phyloP scores from a whole-genome alignment of 2,113 vertebrate genomes.

The rat (Rattus norvegicus) region DNA sequence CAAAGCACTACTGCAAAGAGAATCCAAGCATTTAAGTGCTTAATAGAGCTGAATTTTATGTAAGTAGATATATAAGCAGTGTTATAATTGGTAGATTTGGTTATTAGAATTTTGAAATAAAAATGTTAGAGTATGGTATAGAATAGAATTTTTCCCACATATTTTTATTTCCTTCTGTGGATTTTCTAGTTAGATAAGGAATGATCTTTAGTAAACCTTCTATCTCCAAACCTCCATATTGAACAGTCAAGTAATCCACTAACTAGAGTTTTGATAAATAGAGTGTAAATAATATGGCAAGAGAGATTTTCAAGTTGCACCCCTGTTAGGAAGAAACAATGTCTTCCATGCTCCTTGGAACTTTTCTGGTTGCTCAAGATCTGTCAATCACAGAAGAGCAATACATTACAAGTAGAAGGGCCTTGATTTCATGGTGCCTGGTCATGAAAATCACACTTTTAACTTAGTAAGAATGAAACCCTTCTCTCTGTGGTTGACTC shows the following conservation, averaged over 20 bases:
- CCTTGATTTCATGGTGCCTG: background rate
- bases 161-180: background rate
- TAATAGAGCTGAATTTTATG: conserved; percentile 11
- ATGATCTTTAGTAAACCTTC: background rate
- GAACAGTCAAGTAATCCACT: background rate
- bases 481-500: background rate
- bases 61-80: background rate
- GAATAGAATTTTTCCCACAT: background rate
- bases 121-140: background rate
- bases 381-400: background rate
- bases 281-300: background rate
- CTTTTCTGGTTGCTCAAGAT: background rate
- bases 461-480: background rate
- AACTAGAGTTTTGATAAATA: background rate
- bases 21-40: background rate
- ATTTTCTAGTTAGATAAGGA: background rate
- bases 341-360: background rate
- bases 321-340: background rate
- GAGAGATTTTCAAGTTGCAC: background rate
- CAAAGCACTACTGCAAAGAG: background rate
- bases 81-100: background rate
- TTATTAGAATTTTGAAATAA: conserved; percentile 20
- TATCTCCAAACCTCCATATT: background rate
- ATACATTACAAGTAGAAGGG: background rate
- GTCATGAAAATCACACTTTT: background rate